These are phyloP conservation scores for Diglossa cyanea DNA, from an alignment of 2,797 vertebrate species.

Conservation along the genomic window DNA sequence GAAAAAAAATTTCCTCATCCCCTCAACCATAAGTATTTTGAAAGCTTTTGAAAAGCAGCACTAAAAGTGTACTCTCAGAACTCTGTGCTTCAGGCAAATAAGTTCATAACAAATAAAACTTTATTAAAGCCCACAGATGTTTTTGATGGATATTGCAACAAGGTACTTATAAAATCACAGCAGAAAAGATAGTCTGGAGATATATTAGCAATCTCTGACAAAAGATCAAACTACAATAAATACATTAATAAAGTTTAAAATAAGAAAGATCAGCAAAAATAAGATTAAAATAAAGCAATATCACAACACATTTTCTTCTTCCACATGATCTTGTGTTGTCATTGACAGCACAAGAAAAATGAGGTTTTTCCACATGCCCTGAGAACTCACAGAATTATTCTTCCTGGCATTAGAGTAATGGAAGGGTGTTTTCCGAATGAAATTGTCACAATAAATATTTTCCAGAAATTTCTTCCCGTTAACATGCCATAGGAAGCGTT, in stretches of 20 bases:
- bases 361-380: not conserved
- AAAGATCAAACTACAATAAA: not conserved
- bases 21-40: not conserved
- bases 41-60: not conserved
- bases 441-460: not conserved
- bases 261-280: not conserved
- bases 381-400: not conserved
- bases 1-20: not conserved
- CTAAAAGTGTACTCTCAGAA: not conserved
- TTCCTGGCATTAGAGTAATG: not conserved
- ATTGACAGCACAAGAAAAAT: not conserved
- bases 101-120: not conserved
- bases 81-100: not conserved
- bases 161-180: not conserved
- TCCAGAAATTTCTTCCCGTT: not conserved
- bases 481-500: not conserved
- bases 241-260: not conserved
- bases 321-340: not conserved
- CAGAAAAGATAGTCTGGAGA: not conserved
- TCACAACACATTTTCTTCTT: not conserved
- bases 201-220: not conserved
- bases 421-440: not conserved
- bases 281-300: not conserved
- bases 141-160: not conserved
- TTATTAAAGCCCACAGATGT: not conserved